Base-by-base conservation (phyloP, 2,113 vertebrate species). In the Aleadryas rufinucha region DNA sequence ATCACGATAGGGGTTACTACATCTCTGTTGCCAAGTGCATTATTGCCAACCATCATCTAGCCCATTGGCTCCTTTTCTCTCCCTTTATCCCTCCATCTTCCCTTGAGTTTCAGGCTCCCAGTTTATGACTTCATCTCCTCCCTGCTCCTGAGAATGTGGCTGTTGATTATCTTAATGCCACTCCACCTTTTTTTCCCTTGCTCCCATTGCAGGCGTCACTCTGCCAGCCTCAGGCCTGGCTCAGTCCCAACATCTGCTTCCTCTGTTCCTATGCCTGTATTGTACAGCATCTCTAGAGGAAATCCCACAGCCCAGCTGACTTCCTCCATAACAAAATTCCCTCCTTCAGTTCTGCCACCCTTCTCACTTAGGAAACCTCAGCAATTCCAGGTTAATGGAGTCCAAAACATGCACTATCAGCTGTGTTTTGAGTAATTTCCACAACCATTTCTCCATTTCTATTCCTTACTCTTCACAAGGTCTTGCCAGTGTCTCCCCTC, bases 61-160 rank as follows among this genome's bases (percentile, higher is more conserved):
- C 19, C 50, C 72, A 70, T 35, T 5, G 7, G 12, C 45, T 90
- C 33, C 44, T 90, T 72, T 45, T 78, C 23, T 87, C 70, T 79
- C 65, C 26, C 47, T 84, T 93, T 95, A 96, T 97, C 94, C 83
- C 47, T 90, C 54, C 72, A 75, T 95, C 94, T 93, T 78, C 56
- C 41, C 72, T 75, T 50, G 35, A 92, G 89, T 95, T 96, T 95
- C 93, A 92, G 80, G 75, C 64, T 78, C 70, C 57, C 54, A 81
- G 44, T 84, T 93, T 81, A 89, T 92, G 52, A 90, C 56, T 95
- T 84, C 84, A 82, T 88, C 60, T 84, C 56, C 70, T 95, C 89
- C 83, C 93, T 95, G 68, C 35, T 47, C 33, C 33, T 1, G 3
- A 89, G 86, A 95, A 84, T 82, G 41, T 2, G 2, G 13, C 70